Conservation (phyloP, 2,113 vertebrate genomes). For the Vulpes ferrilata region DNA sequence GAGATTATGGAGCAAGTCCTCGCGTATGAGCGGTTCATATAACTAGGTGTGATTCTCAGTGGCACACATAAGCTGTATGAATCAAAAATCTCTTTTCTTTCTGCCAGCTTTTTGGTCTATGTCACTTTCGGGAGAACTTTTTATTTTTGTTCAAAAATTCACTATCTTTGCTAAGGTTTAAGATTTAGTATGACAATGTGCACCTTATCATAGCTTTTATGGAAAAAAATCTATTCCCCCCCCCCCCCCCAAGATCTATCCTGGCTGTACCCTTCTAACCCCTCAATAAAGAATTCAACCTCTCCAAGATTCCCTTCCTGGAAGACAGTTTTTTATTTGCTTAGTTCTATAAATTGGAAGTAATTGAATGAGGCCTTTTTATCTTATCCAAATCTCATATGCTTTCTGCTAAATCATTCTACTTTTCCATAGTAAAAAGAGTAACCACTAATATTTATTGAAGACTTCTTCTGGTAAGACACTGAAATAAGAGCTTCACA, state of each 20-base stretch:
- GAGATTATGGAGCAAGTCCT: background rate
- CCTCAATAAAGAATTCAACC: background rate
- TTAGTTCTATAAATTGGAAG: slow-evolving; percentile 42
- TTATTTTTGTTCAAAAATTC: slow-evolving; percentile 38
- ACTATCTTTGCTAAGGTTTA: slow-evolving; percentile 8
- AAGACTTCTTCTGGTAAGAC: background rate
- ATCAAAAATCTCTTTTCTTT: slow-evolving; percentile 45
- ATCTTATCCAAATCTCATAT: background rate
- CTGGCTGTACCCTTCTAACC: background rate
- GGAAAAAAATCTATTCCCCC: background rate
- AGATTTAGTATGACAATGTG: background rate
- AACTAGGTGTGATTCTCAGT: background rate
- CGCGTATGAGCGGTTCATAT: background rate
- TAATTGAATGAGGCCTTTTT: background rate
- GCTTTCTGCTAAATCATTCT: background rate
- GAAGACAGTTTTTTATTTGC: background rate
- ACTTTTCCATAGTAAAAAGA: slow-evolving; percentile 25
- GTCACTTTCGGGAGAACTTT: slow-evolving; percentile 9
- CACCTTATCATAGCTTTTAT: background rate
- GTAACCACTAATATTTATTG: background rate
- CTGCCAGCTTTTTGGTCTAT: slow-evolving; percentile 18
- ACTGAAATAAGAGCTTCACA: slow-evolving; percentile 26
- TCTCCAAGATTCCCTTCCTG: slow-evolving; percentile 37
- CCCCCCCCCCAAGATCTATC: background rate
- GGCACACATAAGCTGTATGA: background rate